Evolutionary conservation across 2,113 vertebrate genomes (phyloP), one percentile per base, ranked within the genome.

Genomic region (Scophthalmus maximus): DNA sequence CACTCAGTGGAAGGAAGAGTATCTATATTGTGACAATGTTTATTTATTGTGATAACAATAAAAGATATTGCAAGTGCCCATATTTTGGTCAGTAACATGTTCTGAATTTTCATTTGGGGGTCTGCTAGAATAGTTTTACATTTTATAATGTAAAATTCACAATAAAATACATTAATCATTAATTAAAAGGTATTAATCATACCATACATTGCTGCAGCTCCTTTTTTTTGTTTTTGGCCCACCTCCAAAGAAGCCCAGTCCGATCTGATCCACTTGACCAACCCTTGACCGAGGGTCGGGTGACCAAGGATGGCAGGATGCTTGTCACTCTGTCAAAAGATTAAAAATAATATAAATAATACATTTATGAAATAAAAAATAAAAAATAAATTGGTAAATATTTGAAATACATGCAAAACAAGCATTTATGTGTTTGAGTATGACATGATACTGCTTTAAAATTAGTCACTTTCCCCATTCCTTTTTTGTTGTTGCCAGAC

Each of bases 1-100:
- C 46, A 8, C 10, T 51, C 53, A 64, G 57, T 36, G 55, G 27
- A 70, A 34, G 25, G 23, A 64, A 47, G 1, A 38, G 23, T 27
- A 42, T 26, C 42, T 40, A 67, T 42, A 47, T 57, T 52, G 23
- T n/a, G 14, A 47, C 23, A 25, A 32, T 22, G 38, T 34, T 49
- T 38, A n/a, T 8, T 40, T 3, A 55, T 8, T 57, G 15, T 29
- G 6, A 27, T 10, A 22, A 64, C 2, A 0, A 64, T 14, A 52
- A 49, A 42, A 50, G 27, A 26, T 3, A 3, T 22, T 47, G 9
- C 1, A 29, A 52, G 14, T 52, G 14, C 10, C 20, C 2, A 27
- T 49, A 42, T 66, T 58, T 57, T 56, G 1, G 47, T 47, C 10
- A 53, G 5, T 18, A 38, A n/a, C 11, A 14, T 18, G 26, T 15